Evolutionary conservation across 2,888 invertebrate species (phyloP).

Genomic region (Drosophila dives): DNA sequence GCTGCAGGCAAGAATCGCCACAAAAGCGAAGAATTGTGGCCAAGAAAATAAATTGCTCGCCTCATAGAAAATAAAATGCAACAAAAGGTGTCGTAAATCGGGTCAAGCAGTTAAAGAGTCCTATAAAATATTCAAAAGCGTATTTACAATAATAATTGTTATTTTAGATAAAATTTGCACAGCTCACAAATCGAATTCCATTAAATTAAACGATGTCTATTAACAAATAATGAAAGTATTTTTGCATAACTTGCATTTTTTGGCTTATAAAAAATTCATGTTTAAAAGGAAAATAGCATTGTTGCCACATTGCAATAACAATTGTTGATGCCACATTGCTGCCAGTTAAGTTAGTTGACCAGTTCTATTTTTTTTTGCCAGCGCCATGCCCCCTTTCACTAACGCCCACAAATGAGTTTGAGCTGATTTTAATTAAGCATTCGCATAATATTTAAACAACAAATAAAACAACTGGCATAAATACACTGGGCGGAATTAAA

Average conservation of each 20-base stretch:
- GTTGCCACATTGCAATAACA: slow-evolving; percentile 19
- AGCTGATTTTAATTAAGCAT: slow-evolving; percentile 72
- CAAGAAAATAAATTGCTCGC: slow-evolving; percentile 16
- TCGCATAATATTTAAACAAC: slow-evolving; percentile 63
- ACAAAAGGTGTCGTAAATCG: background rate
- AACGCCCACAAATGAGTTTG: slow-evolving; percentile 37
- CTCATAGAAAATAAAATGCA: slow-evolving; percentile 3
- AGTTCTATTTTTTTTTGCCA: background rate
- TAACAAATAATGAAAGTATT: background rate
- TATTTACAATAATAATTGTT: background rate
- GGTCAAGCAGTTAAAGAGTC: background rate
- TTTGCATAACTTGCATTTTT: background rate
- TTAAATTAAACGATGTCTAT: slow-evolving; percentile 37
- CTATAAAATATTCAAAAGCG: background rate
- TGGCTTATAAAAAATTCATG: slow-evolving; percentile 42
- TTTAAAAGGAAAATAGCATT: slow-evolving; percentile 39
- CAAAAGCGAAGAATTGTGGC: slow-evolving; percentile 13
- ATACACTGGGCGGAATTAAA: slow-evolving; percentile 50
- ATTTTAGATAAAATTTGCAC: background rate
- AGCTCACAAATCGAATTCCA: slow-evolving; percentile 13
- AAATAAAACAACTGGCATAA: slow-evolving; percentile 68
- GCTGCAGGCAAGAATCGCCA: slow-evolving; percentile 1
- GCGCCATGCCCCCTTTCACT: background rate
- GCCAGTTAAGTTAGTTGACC: background rate
- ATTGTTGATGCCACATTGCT: slow-evolving; percentile 1